These are phyloP conservation scores for Melipona beecheii DNA, from an alignment of 2,888 invertebrate species.

Conservation along the genomic window DNA sequence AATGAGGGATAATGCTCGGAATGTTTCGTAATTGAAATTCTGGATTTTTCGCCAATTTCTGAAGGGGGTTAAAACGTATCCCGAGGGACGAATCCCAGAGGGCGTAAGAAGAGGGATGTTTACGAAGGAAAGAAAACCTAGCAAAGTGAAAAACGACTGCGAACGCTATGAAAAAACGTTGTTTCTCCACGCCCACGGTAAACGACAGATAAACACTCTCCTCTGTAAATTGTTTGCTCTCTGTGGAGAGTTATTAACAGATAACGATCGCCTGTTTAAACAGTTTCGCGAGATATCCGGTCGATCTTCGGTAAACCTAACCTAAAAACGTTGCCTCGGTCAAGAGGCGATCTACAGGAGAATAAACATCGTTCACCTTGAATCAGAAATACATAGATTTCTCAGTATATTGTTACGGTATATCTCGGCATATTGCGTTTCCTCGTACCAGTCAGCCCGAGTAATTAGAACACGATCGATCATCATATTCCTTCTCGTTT, in stretches of 20 bases:
- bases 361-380: conserved; percentile 24
- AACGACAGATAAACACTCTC: conserved; percentile 35
- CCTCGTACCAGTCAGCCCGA: conserved; percentile 12
- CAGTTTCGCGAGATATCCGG: neutral
- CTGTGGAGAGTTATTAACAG: neutral
- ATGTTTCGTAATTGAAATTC: neutral
- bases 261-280: neutral
- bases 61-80: conserved; percentile 7
- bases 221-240: conserved; percentile 25
- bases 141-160: conserved; percentile 63
- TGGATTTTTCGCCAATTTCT: neutral
- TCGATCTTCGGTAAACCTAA: conserved; percentile 48
- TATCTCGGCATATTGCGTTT: conserved; percentile 35
- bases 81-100: conserved; percentile 55
- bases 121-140: conserved; percentile 68
- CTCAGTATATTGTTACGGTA: conserved; percentile 27
- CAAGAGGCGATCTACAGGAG: neutral
- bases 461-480: conserved; percentile 46
- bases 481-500: conserved; percentile 49
- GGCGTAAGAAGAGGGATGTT: conserved; percentile 73
- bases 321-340: conserved; percentile 50
- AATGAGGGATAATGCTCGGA: neutral
- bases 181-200: conserved; percentile 71
- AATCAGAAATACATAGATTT: conserved; percentile 33
- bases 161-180: conserved; percentile 76